Evolutionary conservation across 64 coral and sea anemone species (phyloP).

Genomic region (Actinia equina): DNA sequence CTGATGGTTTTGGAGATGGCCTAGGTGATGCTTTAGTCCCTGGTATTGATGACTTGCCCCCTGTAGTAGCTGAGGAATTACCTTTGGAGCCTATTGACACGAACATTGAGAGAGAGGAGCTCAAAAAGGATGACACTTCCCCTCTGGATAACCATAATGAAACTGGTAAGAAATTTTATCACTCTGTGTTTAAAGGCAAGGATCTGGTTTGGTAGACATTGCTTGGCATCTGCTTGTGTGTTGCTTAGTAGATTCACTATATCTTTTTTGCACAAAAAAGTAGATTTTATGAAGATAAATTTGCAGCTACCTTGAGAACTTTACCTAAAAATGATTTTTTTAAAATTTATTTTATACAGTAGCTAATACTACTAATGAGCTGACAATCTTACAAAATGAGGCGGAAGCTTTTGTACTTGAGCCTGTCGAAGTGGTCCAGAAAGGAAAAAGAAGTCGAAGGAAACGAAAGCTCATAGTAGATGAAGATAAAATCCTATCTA

Average conservation of each 20-base stretch:
- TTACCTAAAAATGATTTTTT: not conserved
- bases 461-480: constrained; percentile 98
- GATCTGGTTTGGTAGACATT: too few relatives aligned
- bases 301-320: not conserved
- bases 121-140: not conserved
- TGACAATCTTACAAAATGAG: constrained; percentile 84
- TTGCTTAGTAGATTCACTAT: too few relatives aligned
- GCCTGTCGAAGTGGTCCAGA: constrained; percentile 94
- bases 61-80: constrained; percentile 58
- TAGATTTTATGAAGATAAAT: too few relatives aligned
- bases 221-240: too few relatives aligned
- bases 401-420: constrained; percentile 92
- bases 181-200: not conserved
- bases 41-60: constrained; percentile 91
- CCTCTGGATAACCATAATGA: constrained; percentile 7
- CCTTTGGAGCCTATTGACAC: constrained; percentile 55
- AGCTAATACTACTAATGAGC: constrained; percentile 71
- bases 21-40: constrained; percentile 51
- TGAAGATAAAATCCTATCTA: constrained; percentile 90
- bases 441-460: constrained; percentile 84
- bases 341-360: not conserved
- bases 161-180: constrained; percentile 2
- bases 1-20: constrained; percentile 98
- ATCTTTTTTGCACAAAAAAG: too few relatives aligned
- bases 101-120: constrained; percentile 41